Conservation (phyloP, 2,797 vertebrate species). For the Clarias fuscus region DNA sequence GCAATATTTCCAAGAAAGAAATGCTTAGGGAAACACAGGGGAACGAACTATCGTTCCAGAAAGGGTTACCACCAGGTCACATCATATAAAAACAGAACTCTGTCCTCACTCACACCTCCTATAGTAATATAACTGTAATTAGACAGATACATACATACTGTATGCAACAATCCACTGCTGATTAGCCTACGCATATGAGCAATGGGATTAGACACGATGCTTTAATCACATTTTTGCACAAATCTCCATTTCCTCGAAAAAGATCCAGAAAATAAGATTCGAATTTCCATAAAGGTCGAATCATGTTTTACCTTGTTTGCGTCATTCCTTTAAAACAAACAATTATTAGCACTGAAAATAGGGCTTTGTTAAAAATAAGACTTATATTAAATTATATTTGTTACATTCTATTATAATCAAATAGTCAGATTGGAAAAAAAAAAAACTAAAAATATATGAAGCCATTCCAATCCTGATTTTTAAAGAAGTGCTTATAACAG, state of each 20-base stretch:
- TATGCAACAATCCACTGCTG: not conserved
- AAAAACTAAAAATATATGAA: too few relatives aligned
- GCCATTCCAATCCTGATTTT: too few relatives aligned
- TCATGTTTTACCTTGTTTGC: not conserved
- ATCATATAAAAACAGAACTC: not conserved
- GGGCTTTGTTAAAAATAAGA: too few relatives aligned
- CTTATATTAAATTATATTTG: too few relatives aligned
- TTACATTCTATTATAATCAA: too few relatives aligned
- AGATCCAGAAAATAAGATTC: not conserved
- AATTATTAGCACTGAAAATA: not conserved
- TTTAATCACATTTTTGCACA: not conserved
- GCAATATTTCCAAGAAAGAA: not conserved
- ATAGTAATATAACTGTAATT: not conserved
- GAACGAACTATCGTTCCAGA: not conserved
- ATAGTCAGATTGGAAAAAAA: too few relatives aligned
- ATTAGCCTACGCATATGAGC: not conserved
- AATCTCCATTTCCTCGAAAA: not conserved
- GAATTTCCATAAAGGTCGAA: not conserved
- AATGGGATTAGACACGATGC: not conserved
- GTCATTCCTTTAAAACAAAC: not conserved
- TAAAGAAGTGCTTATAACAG: too few relatives aligned
- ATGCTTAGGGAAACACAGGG: not conserved
- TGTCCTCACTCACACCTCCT: not conserved
- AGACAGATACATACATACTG: too few relatives aligned
- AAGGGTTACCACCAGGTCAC: not conserved